Evolutionary conservation across 2,888 invertebrate species (phyloP), one percentile per base, ranked within the genome.

Genomic region (Cerceris ruficornis): DNA sequence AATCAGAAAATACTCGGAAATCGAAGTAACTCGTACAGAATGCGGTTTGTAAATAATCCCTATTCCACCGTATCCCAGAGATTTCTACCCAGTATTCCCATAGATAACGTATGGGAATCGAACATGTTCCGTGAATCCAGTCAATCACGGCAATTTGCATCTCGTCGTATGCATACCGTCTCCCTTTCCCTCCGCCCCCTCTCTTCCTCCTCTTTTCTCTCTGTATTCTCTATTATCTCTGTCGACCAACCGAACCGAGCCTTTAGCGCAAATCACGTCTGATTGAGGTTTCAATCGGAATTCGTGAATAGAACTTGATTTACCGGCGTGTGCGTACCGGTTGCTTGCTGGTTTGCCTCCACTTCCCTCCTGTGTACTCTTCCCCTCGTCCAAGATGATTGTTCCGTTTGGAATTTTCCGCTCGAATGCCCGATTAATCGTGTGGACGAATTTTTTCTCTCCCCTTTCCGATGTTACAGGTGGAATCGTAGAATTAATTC

Each of bases 221-320:
- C 77, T 54, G 57, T 69, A 69, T 70, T 82, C 77, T 77, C 84
- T 75, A 83, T 79, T 83, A 86, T 84, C 82, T 80, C 81, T 43
- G 67, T 77, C 74, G 80, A 74, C 67, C 76, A 82, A 81, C 85
- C 84, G 75, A 84, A 82, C 80, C 79, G 69, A 75, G 78, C 86
- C 86, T 88, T 88, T 86, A 84, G 84, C 83, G 78, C 84, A 85
- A 90, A 90, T 90, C 88, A 88, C 86, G 88, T 87, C 89, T 88
- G 88, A 88, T 88, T 89, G 90, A 83, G 86, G 87, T 88, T 89
- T 87, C 83, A 87, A 86, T 86, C 86, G 84, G 82, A 87, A 88
- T 86, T 86, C 88, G 85, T 90, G 90, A 91, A 91, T 91, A 87
- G 90, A 85, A 87, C 88, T 88, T 91, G 89, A 91, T 91, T 91